Base-by-base conservation (phyloP, 2,113 vertebrate species). In the Apteryx mantelli region DNA sequence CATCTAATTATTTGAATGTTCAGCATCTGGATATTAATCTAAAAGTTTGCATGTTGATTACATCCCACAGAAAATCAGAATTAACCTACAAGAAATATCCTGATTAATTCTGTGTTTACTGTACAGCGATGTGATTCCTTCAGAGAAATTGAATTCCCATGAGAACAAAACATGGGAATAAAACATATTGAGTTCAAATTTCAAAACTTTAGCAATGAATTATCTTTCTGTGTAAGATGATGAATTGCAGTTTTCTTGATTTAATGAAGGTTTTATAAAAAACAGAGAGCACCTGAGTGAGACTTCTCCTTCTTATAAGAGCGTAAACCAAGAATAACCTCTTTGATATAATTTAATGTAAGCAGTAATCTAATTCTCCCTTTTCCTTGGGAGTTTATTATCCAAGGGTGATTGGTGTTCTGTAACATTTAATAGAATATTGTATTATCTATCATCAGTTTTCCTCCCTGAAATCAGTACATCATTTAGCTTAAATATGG, bases 301-400 rank as follows among this genome's bases (percentile, higher is more conserved):
- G 42, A 65, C 10, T 69, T 94, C 46, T 91, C 38, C 55, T 52
- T 91, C 48, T 92, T 92, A 26, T 69, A 83, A 42, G 34, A 86
- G 5, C 1, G 0, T 60, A 84, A 85, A 84, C 0, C 4, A 95
- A 92, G 75, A 91, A 40, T 55, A 78, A 28, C 61, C 38, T 32
- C 42, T 91, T 82, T 85, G 65, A 87, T 87, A n/a, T 85, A 76
- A 40, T 79, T 68, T 79, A 85, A 87, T 73, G 69, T 65, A 64
- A 89, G 9, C 8, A 68, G 9, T 78, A 92, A 89, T 82, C 74
- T 61, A 94, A 56, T 87, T 61, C 84, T 94, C 77, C 91, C 69
- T 85, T 93, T 92, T 92, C 81, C 82, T 89, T 48, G 46, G 86
- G 69, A 87, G 81, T 92, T 95, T 92, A 68, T 96, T 95, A 76